Conservation (phyloP, 2,797 vertebrate genomes). For the Silurus aristotelis region DNA sequence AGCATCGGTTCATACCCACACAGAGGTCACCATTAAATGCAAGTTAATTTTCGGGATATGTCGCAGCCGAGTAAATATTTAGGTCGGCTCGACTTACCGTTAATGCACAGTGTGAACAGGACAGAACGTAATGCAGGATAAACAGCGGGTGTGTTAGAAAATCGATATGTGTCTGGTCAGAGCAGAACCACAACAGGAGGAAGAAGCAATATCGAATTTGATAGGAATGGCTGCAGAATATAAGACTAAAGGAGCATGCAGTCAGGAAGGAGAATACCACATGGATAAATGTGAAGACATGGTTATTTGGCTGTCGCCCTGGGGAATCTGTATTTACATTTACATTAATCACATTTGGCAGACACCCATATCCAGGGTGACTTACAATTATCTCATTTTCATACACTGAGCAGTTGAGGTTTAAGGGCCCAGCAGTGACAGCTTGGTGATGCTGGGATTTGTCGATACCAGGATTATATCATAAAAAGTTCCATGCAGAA, state of each 20-base stretch:
- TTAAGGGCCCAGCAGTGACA: no score
- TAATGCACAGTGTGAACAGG: neutral
- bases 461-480: no score
- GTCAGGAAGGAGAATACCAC: neutral
- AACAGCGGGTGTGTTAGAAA: neutral
- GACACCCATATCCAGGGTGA: no score
- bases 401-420: no score
- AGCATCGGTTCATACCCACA: constrained; percentile 29
- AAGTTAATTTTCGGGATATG: constrained; percentile 23
- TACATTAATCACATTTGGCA: no score
- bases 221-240: neutral
- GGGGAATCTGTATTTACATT: no score
- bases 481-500: neutral
- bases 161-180: neutral
- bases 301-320: neutral
- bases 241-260: neutral
- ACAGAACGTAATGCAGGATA: neutral
- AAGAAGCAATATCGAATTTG: no score
- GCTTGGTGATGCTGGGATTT: no score
- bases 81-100: neutral
- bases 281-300: no score
- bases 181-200: neutral
- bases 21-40: constrained; percentile 41
- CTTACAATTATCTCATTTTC: no score
- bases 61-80: constrained; percentile 16